These are phyloP conservation scores for Falcunculus frontatus DNA, from an alignment of 2,113 vertebrate species.

Conservation along the genomic window DNA sequence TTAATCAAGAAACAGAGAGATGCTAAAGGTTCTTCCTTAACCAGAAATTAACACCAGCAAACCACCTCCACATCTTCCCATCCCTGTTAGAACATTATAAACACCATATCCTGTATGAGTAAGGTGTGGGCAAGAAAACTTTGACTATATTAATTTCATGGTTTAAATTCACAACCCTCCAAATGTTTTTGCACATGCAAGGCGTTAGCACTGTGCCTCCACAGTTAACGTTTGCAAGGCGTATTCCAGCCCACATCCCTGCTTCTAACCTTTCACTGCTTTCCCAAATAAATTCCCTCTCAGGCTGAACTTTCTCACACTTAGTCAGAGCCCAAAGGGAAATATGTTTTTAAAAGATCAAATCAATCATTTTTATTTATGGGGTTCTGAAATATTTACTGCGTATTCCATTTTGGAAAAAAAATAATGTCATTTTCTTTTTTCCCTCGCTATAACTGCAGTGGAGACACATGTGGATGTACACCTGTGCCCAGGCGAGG, in stretches of 20 bases:
- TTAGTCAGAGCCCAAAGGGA: slow-evolving; percentile 31
- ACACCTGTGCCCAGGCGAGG: not conserved
- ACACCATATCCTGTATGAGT: not conserved
- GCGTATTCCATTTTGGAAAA: not conserved
- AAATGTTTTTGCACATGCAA: not conserved
- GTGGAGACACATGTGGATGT: not conserved
- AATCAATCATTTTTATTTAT: not conserved
- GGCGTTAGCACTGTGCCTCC: not conserved
- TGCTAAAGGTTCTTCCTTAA: not conserved
- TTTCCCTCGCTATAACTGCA: not conserved
- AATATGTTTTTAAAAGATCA: slow-evolving; percentile 1
- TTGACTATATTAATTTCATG: not conserved
- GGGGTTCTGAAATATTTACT: slow-evolving; percentile 23
- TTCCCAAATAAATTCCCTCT: not conserved
- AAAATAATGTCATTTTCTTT: not conserved
- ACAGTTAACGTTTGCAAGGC: not conserved
- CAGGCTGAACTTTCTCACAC: slow-evolving; percentile 30
- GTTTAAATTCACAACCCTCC: not conserved
- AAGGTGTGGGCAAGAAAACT: not conserved
- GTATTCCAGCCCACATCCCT: not conserved
- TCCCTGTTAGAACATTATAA: not conserved
- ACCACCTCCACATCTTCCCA: not conserved
- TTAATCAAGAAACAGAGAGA: not conserved
- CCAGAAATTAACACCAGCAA: not conserved
- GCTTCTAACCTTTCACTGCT: slow-evolving; percentile 5